These are phyloP conservation scores for Micromys minutus DNA, from an alignment of 2,113 vertebrate genomes.

Conservation along the genomic window DNA sequence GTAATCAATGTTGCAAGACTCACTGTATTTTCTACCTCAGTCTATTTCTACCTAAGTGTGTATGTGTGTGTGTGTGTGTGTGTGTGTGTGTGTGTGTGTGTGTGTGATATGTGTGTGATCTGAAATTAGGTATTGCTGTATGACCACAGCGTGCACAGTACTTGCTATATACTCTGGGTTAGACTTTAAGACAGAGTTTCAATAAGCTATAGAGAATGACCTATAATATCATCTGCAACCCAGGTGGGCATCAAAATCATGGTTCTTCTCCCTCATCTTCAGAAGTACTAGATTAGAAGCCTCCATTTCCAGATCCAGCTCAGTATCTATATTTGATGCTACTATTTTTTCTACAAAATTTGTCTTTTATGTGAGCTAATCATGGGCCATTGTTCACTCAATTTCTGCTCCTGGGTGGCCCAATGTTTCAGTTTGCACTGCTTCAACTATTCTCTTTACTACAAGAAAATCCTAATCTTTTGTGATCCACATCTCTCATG, in stretches of 20 bases:
- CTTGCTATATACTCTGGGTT: background rate
- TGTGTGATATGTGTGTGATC: background rate
- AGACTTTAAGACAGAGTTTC: background rate
- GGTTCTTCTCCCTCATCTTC: background rate
- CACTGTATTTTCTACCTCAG: background rate
- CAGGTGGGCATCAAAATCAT: background rate
- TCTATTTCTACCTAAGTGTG: background rate
- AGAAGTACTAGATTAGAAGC: background rate
- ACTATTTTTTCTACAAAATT: background rate
- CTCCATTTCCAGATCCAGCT: background rate
- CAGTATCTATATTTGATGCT: background rate
- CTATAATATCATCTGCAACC: background rate
- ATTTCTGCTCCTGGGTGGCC: background rate
- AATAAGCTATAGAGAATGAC: background rate
- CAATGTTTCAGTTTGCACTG: background rate
- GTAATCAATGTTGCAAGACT: background rate
- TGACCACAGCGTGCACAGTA: too few relatives aligned
- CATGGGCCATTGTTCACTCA: background rate
- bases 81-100: too few relatives aligned
- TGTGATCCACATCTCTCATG: background rate
- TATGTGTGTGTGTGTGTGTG: background rate
- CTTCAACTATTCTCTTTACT: too few relatives aligned
- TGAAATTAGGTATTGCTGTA: background rate
- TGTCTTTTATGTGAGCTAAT: background rate
- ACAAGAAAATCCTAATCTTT: background rate